Percentiles rank a stretch among this genome's conserved stretches.
Evolutionary conservation across 2,113 vertebrate species (phyloP).

Genomic region (Oophaga pumilio): DNA sequence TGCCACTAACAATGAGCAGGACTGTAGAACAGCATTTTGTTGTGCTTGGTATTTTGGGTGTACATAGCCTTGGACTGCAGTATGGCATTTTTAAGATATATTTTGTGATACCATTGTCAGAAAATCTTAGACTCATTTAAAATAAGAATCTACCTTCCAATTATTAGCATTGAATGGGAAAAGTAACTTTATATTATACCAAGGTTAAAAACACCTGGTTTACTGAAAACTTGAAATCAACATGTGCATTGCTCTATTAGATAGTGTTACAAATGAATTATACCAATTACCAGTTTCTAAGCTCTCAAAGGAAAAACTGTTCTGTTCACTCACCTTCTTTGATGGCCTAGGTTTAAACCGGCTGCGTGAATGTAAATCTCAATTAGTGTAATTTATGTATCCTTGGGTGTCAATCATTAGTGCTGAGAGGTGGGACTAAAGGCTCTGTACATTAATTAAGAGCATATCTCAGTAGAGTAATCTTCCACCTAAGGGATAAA

Average conservation of each 20-base stretch:
- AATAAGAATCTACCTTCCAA: not conserved
- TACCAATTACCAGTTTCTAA: slow-evolving; percentile 53
- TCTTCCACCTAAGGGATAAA: slow-evolving; percentile 79
- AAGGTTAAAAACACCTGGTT: slow-evolving; percentile 6
- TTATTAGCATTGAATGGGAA: not conserved
- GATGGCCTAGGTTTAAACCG: slow-evolving; percentile 71
- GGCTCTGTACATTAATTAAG: slow-evolving; percentile 81
- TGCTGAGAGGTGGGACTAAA: slow-evolving; percentile 77
- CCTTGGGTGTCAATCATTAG: slow-evolving; percentile 79
- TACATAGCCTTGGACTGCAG: no score
- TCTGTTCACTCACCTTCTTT: slow-evolving; percentile 78
- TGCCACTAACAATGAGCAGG: no score
- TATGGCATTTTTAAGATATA: no score
- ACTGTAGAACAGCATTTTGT: no score
- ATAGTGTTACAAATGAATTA: slow-evolving; percentile 24
- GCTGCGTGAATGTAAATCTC: slow-evolving; percentile 69
- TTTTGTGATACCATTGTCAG: not conserved
- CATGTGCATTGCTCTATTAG: not conserved
- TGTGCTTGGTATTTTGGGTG: no score
- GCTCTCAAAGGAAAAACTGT: slow-evolving; percentile 55
- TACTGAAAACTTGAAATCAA: slow-evolving; percentile 20
- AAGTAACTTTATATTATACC: not conserved
- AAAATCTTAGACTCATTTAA: not conserved
- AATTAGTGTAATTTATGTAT: slow-evolving; percentile 78
- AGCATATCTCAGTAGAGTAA: slow-evolving; percentile 76